Evolutionary conservation across 2,113 vertebrate genomes (phyloP).

Genomic region (Chascanopsetta lugubris): DNA sequence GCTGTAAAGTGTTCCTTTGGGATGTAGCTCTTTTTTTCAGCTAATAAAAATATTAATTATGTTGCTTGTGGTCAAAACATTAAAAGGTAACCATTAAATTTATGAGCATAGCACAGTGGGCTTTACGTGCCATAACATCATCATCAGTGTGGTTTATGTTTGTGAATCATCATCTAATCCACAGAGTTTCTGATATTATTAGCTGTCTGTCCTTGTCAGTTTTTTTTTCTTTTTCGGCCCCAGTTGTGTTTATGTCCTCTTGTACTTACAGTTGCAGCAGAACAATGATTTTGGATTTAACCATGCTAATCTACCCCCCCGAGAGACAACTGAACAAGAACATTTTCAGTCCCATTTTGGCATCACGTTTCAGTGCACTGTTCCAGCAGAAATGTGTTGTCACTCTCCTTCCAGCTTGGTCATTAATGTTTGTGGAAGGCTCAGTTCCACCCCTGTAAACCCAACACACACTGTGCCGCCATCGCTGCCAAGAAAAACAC

Average conservation of each 20-base stretch:
- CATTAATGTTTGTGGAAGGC: slow-evolving; percentile 46
- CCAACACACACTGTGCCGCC: slow-evolving; percentile 18
- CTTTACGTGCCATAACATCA: background rate
- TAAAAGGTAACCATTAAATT: too few relatives aligned
- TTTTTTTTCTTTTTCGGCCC: slow-evolving; percentile 13
- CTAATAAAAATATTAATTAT: background rate
- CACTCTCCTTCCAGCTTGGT: slow-evolving; percentile 42
- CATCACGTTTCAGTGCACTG: slow-evolving; percentile 7
- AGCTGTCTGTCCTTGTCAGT: slow-evolving; percentile 17
- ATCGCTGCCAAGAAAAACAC: slow-evolving; percentile 54
- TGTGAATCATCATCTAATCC: slow-evolving; percentile 11
- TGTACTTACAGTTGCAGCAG: slow-evolving; percentile 25
- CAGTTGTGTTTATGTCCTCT: slow-evolving; percentile 23
- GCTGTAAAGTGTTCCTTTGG: slow-evolving; percentile 50
- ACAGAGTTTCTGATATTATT: slow-evolving; percentile 15
- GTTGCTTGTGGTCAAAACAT: too few relatives aligned
- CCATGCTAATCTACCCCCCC: slow-evolving; percentile 42
- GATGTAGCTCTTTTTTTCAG: slow-evolving; percentile 24
- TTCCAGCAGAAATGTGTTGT: slow-evolving; percentile 46
- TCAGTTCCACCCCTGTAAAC: slow-evolving; percentile 39
- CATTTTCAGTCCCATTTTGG: slow-evolving; percentile 32
- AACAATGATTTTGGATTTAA: slow-evolving; percentile 49
- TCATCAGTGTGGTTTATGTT: background rate
- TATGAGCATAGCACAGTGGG: too few relatives aligned
- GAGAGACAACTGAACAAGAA: slow-evolving; percentile 50